These are phyloP conservation scores for Drosophila subsilvestris DNA, from an alignment of 2,888 invertebrate genomes.

Conservation along the genomic window DNA sequence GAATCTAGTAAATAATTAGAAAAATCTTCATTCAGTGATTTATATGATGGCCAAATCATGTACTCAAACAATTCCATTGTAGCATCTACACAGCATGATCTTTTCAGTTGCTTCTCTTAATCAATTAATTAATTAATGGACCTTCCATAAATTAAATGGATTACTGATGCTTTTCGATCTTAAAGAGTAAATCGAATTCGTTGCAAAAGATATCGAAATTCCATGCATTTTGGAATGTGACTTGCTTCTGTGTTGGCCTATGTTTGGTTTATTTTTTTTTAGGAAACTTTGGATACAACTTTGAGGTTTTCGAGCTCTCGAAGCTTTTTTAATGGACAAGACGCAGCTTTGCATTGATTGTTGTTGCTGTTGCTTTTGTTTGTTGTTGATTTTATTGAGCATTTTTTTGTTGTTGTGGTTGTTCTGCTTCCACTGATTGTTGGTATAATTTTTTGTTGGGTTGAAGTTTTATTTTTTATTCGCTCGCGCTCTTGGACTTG, in stretches of 20 bases:
- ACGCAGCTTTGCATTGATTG: slow-evolving; percentile 46
- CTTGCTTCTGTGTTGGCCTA: slow-evolving; percentile 1
- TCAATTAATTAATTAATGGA: too few relatives aligned
- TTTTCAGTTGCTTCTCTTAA: too few relatives aligned
- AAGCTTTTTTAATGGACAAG: slow-evolving; percentile 49
- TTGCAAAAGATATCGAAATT: not conserved
- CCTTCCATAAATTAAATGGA: too few relatives aligned
- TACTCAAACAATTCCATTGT: too few relatives aligned
- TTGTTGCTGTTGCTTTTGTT: slow-evolving; percentile 33
- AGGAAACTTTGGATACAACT: slow-evolving; percentile 30
- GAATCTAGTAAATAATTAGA: too few relatives aligned
- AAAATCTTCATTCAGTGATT: too few relatives aligned
- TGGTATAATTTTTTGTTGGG: slow-evolving; percentile 13
- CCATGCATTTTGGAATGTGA: not conserved
- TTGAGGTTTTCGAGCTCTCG: slow-evolving; percentile 33
- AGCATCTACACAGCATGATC: too few relatives aligned
- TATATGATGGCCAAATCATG: too few relatives aligned
- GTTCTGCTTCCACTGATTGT: slow-evolving; percentile 16
- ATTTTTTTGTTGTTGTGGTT: slow-evolving; percentile 16
- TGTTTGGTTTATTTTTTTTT: slow-evolving; percentile 6
- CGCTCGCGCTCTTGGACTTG: slow-evolving; percentile 76
- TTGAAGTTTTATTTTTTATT: slow-evolving; percentile 48
- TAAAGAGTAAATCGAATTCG: not conserved
- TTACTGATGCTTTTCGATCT: too few relatives aligned
- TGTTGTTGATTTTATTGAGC: slow-evolving; percentile 47